These are phyloP conservation scores for Empis stercorea DNA, from an alignment of 2,888 invertebrate genomes.

Conservation along the genomic window DNA sequence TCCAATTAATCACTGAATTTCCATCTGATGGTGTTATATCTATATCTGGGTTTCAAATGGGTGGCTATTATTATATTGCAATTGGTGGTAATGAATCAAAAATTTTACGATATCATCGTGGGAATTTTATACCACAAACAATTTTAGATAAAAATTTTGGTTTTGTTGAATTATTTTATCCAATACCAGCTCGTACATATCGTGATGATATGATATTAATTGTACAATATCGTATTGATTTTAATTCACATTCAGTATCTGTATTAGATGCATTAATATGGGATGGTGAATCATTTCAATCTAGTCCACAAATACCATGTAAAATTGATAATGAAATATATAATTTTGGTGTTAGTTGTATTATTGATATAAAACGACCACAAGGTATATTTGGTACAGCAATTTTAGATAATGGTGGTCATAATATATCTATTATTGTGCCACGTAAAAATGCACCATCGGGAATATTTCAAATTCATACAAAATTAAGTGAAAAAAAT, in stretches of 20 bases:
- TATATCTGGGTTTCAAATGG: conserved; percentile 31
- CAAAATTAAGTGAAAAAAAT: conserved; percentile 24
- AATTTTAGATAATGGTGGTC: conserved; percentile 19
- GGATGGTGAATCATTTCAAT: conserved; percentile 34
- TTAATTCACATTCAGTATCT: conserved; percentile 26
- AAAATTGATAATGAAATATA: conserved; percentile 18
- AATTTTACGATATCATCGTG: conserved; percentile 28
- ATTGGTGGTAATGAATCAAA: conserved; percentile 27
- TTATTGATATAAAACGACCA: conserved; percentile 28
- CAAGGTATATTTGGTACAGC: conserved; percentile 26
- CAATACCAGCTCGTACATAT: conserved; percentile 30
- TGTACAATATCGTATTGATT: conserved; percentile 34
- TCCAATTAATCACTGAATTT: conserved; percentile 14
- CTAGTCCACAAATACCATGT: conserved; percentile 27
- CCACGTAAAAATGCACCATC: conserved; percentile 28
- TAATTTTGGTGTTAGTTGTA: conserved; percentile 25
- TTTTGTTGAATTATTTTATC: conserved; percentile 28
- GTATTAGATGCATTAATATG: conserved; percentile 34
- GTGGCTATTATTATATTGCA: conserved; percentile 31
- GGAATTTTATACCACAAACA: conserved; percentile 26
- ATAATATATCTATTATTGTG: conserved; percentile 25
- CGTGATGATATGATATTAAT: conserved; percentile 34
- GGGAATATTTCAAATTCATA: conserved; percentile 26
- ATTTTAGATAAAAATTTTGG: conserved; percentile 27
- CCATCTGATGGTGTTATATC: conserved; percentile 22